A percentile compares a stretch with the other conserved stretches of the same genome.
Evolutionary conservation across 1,140 invertebrate species (phyloP).

Genomic region (Chionoecetes opilio): DNA sequence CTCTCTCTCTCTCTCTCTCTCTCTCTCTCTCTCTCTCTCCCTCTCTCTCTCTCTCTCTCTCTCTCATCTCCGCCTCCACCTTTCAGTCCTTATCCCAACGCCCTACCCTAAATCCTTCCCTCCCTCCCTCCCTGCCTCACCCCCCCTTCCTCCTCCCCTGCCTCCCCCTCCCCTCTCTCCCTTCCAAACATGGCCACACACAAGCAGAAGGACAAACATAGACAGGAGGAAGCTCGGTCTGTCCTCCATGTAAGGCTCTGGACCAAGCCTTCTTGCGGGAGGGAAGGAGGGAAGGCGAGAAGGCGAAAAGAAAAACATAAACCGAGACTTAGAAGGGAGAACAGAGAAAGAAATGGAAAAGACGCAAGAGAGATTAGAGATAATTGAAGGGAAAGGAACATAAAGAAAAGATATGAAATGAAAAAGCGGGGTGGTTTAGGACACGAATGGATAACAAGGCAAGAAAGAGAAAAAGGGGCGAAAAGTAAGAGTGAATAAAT

Average conservation of each 20-base stretch:
- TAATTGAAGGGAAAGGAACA: not conserved
- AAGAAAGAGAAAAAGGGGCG: not conserved
- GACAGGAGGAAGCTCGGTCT: not conserved
- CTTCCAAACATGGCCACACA: not conserved
- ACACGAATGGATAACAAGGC: not conserved
- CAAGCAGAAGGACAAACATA: conserved; percentile 7
- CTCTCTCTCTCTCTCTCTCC: not conserved
- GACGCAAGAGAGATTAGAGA: not conserved
- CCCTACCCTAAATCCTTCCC: not conserved
- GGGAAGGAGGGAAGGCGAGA: not conserved
- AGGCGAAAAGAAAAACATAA: not conserved
- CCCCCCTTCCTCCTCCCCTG: not conserved
- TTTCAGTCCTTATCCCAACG: not conserved
- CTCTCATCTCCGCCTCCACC: not conserved
- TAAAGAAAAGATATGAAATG: not conserved
- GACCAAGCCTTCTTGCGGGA: not conserved
- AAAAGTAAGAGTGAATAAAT: not conserved
- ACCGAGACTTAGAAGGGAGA: not conserved
- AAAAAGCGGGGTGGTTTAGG: not conserved
- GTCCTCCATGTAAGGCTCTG: not conserved
- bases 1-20: conserved; percentile 2
- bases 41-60: not conserved
- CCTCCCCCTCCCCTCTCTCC: not conserved
- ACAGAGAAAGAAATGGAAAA: not conserved
- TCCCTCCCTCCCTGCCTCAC: not conserved